These are phyloP conservation scores for Tachina grossa DNA, from an alignment of 2,888 invertebrate genomes.

Conservation along the genomic window DNA sequence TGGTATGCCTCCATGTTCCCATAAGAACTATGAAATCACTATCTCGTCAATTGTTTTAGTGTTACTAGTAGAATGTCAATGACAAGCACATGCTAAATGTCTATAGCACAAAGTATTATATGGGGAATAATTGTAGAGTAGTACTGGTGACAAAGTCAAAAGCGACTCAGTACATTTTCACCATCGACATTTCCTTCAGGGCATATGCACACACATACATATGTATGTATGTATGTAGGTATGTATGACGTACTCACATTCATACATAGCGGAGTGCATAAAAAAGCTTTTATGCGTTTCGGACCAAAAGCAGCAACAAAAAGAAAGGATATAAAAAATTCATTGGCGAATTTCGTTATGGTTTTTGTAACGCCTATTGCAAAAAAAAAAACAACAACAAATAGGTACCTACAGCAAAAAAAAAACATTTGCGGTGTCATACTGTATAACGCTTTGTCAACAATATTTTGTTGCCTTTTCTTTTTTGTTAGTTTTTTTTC, in stretches of 20 bases:
- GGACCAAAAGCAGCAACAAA: conserved; percentile 12
- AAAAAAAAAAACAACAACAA: conserved; percentile 26
- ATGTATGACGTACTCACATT: neutral
- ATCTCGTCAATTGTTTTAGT: no score
- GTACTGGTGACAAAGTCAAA: no score
- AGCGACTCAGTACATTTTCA: no score
- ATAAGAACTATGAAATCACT: no score
- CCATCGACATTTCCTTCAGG: no score
- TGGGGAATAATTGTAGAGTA: no score
- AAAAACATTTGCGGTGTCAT: conserved; percentile 31
- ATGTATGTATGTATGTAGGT: neutral
- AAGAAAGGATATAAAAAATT: conserved; percentile 40
- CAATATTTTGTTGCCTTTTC: conserved; percentile 36
- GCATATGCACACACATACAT: no score
- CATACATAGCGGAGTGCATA: neutral
- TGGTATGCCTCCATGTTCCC: no score
- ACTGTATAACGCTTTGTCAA: conserved; percentile 56
- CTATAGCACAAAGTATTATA: no score
- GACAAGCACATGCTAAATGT: no score
- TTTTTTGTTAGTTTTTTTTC: neutral
- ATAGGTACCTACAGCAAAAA: neutral
- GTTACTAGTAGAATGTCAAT: no score
- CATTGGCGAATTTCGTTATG: conserved; percentile 59
- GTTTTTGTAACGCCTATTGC: conserved; percentile 65
- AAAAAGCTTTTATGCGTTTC: conserved; percentile 20